Conservation (phyloP, 2,113 vertebrate genomes). For the Psophia crepitans region DNA sequence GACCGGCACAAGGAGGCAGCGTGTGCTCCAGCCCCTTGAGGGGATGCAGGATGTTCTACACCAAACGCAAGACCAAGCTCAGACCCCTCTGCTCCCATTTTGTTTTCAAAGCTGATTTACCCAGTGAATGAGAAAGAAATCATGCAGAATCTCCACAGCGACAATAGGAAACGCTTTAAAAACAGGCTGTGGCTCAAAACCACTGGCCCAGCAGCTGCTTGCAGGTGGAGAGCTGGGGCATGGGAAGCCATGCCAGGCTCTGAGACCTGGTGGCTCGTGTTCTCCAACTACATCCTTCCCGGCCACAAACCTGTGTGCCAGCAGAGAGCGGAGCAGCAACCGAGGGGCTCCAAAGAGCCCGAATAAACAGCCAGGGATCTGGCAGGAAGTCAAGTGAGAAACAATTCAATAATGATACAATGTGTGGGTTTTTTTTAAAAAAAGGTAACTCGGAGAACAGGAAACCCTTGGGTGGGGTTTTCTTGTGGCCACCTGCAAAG, state of each 20-base stretch:
- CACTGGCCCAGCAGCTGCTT: background rate
- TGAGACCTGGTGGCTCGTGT: background rate
- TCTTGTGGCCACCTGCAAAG: background rate
- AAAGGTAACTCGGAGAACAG: background rate
- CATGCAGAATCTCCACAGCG: background rate
- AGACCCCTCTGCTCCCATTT: background rate
- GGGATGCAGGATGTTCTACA: background rate
- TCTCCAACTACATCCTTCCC: background rate
- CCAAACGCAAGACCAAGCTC: background rate
- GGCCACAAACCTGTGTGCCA: background rate
- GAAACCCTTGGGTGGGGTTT: background rate
- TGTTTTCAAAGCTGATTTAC: background rate
- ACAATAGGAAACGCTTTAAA: background rate
- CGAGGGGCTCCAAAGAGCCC: background rate
- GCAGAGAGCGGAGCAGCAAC: background rate
- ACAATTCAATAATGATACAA: background rate
- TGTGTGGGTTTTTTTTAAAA: background rate
- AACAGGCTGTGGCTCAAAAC: background rate
- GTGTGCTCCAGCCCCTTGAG: background rate
- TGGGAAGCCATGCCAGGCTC: rapidly evolving
- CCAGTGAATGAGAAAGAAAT: background rate
- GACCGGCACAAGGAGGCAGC: background rate
- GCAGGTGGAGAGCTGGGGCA: background rate
- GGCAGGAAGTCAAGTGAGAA: background rate
- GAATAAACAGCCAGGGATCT: background rate